A percentile compares a stretch with the other conserved stretches of the same genome.
phyloP scores from a whole-genome alignment of 2,113 vertebrate species.

The Callocephalon fimbriatum region DNA sequence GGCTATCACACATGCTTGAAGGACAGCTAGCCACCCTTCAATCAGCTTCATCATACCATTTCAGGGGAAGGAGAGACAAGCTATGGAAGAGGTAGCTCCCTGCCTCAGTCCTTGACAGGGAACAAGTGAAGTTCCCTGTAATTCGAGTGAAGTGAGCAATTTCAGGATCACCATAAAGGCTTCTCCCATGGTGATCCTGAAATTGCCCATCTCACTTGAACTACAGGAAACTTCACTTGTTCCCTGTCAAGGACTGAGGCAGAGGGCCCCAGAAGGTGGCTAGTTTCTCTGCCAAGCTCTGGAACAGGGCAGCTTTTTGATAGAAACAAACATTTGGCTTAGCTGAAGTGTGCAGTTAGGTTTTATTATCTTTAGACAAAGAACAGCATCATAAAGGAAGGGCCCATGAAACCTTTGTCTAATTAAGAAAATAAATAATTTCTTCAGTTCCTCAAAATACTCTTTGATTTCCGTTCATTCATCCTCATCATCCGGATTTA shows the following conservation, averaged over 20 bases:
- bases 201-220: not conserved
- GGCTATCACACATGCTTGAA: not conserved
- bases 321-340: not conserved
- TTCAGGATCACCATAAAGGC: not conserved
- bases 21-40: not conserved
- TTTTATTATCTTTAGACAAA: not conserved
- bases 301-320: not conserved
- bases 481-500: not conserved
- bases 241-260: not conserved
- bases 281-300: not conserved
- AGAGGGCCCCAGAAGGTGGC: not conserved
- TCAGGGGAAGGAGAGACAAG: not conserved
- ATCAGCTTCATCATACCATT: not conserved
- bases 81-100: not conserved
- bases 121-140: not conserved
- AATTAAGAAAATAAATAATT: not conserved
- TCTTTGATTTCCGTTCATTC: not conserved
- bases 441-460: not conserved
- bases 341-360: not conserved
- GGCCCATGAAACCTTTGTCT: not conserved
- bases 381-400: not conserved
- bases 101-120: not conserved
- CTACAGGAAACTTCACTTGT: not conserved
- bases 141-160: not conserved
- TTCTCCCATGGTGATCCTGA: not conserved